Conservation (phyloP, 2,113 vertebrate genomes). For the Leuciscus idus region DNA sequence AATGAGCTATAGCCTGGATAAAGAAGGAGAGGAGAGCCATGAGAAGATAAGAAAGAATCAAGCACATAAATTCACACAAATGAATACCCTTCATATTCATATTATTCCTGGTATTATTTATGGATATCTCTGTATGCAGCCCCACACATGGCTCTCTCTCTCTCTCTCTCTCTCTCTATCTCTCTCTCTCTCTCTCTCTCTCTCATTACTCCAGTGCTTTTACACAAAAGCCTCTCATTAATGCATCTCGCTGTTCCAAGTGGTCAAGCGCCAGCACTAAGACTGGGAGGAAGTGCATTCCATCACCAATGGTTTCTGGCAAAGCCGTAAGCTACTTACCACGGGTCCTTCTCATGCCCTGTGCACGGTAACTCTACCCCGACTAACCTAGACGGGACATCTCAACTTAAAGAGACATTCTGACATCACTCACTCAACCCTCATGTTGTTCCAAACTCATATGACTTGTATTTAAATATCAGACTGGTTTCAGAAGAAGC, state of each 20-base stretch:
- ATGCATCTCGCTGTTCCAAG: constrained; percentile 27
- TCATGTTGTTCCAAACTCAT: background rate
- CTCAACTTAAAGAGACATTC: background rate
- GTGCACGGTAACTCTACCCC: constrained; percentile 5
- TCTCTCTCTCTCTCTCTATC: too few species aligned
- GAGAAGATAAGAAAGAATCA: background rate
- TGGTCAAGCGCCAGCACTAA: constrained; percentile 32
- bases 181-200: background rate
- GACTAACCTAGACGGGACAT: background rate
- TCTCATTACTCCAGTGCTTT: constrained; percentile 15
- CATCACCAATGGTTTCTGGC: constrained; percentile 38
- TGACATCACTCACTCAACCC: constrained; percentile 2
- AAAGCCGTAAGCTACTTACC: constrained; percentile 37
- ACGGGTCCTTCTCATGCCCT: constrained; percentile 23
- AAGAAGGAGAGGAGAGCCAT: background rate
- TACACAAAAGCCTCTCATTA: constrained; percentile 33
- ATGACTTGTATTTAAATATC: background rate
- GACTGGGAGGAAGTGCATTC: constrained; percentile 40
- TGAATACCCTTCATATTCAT: background rate
- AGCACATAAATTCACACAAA: background rate
- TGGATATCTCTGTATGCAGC: background rate
- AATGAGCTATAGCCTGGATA: background rate
- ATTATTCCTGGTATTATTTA: background rate
- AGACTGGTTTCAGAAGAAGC: too few species aligned
- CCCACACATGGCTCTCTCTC: constrained; percentile 1